Evolutionary conservation across 2,888 invertebrate species (phyloP).

Genomic region (Mimas tiliae): DNA sequence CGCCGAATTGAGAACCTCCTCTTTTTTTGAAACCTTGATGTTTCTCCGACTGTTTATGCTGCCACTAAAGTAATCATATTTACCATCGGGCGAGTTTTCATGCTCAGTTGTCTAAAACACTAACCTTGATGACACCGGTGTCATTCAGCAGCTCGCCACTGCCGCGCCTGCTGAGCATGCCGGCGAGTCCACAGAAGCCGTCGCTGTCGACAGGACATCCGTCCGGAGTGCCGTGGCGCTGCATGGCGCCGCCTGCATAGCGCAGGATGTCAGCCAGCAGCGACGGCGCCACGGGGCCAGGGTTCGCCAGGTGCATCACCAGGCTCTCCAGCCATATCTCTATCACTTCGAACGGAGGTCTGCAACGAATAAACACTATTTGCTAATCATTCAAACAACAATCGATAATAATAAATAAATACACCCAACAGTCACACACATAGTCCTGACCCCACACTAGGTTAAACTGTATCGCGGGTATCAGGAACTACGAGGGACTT

Average conservation of each 20-base stretch:
- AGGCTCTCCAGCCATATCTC: slow-evolving; percentile 95
- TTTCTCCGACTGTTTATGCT: too few species aligned
- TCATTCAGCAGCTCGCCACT: background rate
- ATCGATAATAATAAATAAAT: too few species aligned
- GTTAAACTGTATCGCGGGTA: too few species aligned
- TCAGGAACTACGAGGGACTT: too few species aligned
- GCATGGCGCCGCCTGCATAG: slow-evolving; percentile 81
- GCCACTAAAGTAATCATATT: too few species aligned
- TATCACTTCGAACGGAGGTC: slow-evolving; percentile 95
- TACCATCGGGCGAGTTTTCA: too few species aligned
- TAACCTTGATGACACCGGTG: background rate
- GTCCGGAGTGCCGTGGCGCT: slow-evolving; percentile 81
- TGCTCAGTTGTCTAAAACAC: too few species aligned
- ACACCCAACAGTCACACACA: too few species aligned
- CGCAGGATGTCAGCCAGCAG: slow-evolving; percentile 90
- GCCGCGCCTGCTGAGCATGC: slow-evolving; percentile 14
- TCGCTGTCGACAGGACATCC: slow-evolving; percentile 37
- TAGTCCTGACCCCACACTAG: too few species aligned
- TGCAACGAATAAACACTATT: slow-evolving; percentile 59
- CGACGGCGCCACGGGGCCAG: slow-evolving; percentile 86
- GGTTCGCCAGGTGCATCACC: slow-evolving; percentile 88
- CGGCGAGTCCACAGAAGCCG: slow-evolving; percentile 20
- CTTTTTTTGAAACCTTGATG: too few species aligned
- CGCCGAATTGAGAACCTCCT: too few species aligned
- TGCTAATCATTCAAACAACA: background rate